A percentile compares a stretch with the other conserved stretches of the same genome.
These are phyloP conservation scores for Scomber colias DNA, from an alignment of 2,113 vertebrate species.

Conservation along the genomic window DNA sequence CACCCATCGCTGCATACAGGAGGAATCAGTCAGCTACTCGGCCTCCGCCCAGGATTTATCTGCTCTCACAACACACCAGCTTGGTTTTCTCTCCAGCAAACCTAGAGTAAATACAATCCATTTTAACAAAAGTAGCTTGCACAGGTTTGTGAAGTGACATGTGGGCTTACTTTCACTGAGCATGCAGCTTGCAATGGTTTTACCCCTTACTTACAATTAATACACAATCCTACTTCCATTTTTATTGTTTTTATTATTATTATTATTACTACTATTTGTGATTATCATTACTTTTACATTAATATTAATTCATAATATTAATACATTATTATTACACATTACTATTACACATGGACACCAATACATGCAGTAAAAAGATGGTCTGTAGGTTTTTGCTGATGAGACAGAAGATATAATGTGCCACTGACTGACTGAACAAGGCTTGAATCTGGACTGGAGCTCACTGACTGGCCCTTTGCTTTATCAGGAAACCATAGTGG, in stretches of 20 bases:
- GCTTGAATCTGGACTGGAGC: background rate
- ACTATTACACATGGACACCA: background rate
- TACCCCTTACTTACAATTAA: too few species aligned
- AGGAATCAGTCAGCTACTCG: slow-evolving; percentile 84
- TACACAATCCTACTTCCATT: background rate
- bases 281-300: too few species aligned
- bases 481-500: slow-evolving; percentile 22
- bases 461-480: background rate
- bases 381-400: background rate
- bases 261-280: background rate
- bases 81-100: slow-evolving; percentile 76
- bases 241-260: background rate
- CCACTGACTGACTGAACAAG: background rate
- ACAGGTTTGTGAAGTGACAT: slow-evolving; percentile 38
- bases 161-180: slow-evolving; percentile 23
- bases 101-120: slow-evolving; percentile 81
- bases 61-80: slow-evolving; percentile 79
- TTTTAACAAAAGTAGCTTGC: slow-evolving; percentile 65
- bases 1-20: slow-evolving; percentile 88
- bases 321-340: too few species aligned
- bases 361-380: background rate
- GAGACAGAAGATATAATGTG: slow-evolving; percentile 16
- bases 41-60: slow-evolving; percentile 83
- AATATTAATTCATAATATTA: too few species aligned
- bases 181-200: background rate